Evolutionary conservation across 1,140 invertebrate species (phyloP).

Genomic region (Proctacanthus coquilletti): DNA sequence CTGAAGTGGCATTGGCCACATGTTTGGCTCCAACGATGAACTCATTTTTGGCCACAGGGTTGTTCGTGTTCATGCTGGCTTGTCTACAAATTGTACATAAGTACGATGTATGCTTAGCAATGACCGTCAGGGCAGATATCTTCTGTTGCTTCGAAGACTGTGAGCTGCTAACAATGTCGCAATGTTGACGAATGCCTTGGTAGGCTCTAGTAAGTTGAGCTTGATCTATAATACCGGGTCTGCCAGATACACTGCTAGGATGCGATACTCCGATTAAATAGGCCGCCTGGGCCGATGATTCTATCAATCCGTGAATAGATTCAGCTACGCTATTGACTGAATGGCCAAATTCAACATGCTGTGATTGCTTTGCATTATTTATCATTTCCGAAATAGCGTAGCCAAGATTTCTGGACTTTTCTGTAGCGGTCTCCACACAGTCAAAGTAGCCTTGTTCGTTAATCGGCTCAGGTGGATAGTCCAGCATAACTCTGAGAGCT

Average conservation of each 20-base stretch:
- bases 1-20: constrained; percentile 90
- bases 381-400: constrained; percentile 92
- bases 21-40: constrained; percentile 97
- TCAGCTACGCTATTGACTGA: constrained; percentile 69
- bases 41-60: constrained; percentile 87
- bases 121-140: constrained; percentile 77
- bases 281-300: constrained; percentile 84
- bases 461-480: constrained; percentile 77
- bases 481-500: constrained; percentile 63
- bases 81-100: constrained; percentile 87
- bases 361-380: constrained; percentile 73
- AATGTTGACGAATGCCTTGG: constrained; percentile 77
- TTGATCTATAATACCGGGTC: constrained; percentile 83
- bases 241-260: constrained; percentile 74
- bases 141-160: constrained; percentile 73
- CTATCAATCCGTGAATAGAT: constrained; percentile 84
- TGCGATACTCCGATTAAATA: constrained; percentile 88
- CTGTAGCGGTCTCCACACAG: constrained; percentile 83
- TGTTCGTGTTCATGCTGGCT: constrained; percentile 81
- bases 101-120: constrained; percentile 92
- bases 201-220: constrained; percentile 75
- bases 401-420: constrained; percentile 76
- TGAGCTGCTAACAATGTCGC: constrained; percentile 60
- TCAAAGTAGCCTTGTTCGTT: constrained; percentile 86
- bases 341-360: constrained; percentile 75